Base-by-base conservation (phyloP, 2,113 vertebrate species). In the Podarcis raffonei region DNA sequence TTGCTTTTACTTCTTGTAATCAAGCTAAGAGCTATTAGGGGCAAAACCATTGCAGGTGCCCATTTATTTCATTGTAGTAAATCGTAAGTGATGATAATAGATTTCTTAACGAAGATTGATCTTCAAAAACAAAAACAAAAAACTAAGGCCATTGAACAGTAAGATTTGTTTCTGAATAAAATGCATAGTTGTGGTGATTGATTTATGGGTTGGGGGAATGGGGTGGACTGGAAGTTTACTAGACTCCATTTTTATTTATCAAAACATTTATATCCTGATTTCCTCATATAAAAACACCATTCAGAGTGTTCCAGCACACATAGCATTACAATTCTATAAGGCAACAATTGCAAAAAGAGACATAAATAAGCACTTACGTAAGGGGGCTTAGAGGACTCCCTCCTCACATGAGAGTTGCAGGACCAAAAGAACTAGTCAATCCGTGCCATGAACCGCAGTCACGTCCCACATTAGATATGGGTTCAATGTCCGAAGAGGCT, bases 11-110 rank as follows among this genome's bases (percentile, higher is more conserved):
- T 95, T 90, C 95, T 92, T 87, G 92, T 83, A 87, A 93, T 95
- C 91, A 91, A 84, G 93, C 92, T 86, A 92, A 91, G 91, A 85
- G 62, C 94, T 93, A 89, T 93, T 91, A 93, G 35, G 15, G 91
- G 89, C 88, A 91, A 90, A 91, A 92, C 83, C 90, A 94, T 92
- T 83, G 91, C 92, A 95, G 94, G 92, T 83, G 89, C 90, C 94
- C 92, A 90, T 94, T 96, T 95, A 96, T 96, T 95, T 94, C 93
- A 95, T 88, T 62, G 66, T 91, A 90, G 95, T 94, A 94, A 95
- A 96, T 95, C 92, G 91, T 84, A 94, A 95, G 92, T 92, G 89
- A 93, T 92, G 92, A 95, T 91, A 94, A 95, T 91, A 94, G 91
- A 79, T 96, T 94, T 90, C 92, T 92, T 95, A 92, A 94, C 87